These are phyloP conservation scores for Bungarus multicinctus DNA, from an alignment of 2,113 vertebrate genomes.

Conservation along the genomic window DNA sequence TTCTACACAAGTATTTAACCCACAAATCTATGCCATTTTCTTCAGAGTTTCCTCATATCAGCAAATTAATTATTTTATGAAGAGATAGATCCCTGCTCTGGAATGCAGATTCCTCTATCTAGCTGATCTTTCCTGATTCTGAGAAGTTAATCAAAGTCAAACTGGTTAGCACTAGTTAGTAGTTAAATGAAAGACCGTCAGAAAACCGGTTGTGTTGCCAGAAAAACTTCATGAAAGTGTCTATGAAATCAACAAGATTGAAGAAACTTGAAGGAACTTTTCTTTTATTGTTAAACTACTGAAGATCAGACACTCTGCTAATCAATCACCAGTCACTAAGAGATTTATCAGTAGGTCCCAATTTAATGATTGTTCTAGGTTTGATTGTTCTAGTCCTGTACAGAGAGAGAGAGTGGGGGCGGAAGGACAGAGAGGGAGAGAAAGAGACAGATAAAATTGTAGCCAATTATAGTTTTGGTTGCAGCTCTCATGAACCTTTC, in stretches of 20 bases:
- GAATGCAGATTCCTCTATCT: background rate
- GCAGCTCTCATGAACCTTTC: background rate
- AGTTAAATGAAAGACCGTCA: background rate
- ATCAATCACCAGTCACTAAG: background rate
- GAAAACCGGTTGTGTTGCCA: background rate
- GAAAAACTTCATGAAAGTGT: background rate
- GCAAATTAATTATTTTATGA: background rate
- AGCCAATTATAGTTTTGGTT: background rate
- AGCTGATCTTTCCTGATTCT: background rate
- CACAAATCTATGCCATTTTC: background rate
- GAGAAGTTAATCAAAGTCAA: background rate
- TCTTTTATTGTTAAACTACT: background rate
- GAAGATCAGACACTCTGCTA: background rate
- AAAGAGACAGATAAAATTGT: background rate
- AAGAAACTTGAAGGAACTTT: background rate
- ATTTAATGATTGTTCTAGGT: background rate
- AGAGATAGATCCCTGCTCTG: background rate
- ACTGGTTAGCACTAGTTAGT: background rate
- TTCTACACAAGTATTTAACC: background rate
- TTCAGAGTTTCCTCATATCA: background rate
- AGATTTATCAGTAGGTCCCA: background rate
- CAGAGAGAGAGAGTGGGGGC: rapidly evolving
- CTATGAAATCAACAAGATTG: background rate
- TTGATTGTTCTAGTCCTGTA: background rate
- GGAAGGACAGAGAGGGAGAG: too few species aligned